phyloP scores from a whole-genome alignment of 2,888 invertebrate species.

The Phragmatobia fuliginosa region DNA sequence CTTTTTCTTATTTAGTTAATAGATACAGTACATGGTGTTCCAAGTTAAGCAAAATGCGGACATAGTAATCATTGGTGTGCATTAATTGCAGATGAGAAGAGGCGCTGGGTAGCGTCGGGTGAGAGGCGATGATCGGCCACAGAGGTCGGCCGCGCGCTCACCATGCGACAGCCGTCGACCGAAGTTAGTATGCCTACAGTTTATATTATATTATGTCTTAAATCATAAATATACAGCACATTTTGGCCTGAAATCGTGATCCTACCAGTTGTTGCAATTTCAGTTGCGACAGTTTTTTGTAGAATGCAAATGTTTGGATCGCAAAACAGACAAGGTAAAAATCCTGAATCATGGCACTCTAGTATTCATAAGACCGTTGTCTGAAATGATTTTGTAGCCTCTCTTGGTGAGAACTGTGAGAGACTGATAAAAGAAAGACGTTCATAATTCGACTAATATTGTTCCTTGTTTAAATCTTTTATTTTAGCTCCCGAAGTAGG shows the following conservation, averaged over 20 bases:
- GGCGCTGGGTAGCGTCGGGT: slow-evolving; percentile 71
- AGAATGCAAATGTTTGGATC: too few species aligned
- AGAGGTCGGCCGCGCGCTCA: slow-evolving; percentile 81
- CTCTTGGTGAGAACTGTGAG: too few species aligned
- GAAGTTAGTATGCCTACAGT: slow-evolving; percentile 66
- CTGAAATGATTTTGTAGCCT: too few species aligned
- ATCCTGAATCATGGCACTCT: too few species aligned
- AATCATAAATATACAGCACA: not conserved
- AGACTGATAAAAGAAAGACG: too few species aligned
- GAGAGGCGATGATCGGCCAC: slow-evolving; percentile 81
- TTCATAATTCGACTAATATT: too few species aligned
- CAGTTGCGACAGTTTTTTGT: too few species aligned
- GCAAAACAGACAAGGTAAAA: too few species aligned
- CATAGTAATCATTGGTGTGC: slow-evolving; percentile 12
- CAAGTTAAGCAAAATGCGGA: not conserved
- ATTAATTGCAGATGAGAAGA: slow-evolving; percentile 62
- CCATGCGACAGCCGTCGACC: slow-evolving; percentile 83
- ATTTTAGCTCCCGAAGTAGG: too few species aligned
- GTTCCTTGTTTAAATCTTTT: too few species aligned
- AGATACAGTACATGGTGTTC: not conserved
- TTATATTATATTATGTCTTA: not conserved
- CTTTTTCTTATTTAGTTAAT: too few species aligned
- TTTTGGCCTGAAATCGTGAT: not conserved
- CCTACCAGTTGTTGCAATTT: not conserved
- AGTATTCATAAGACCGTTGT: too few species aligned